These are phyloP conservation scores for Melieria omissa DNA, from an alignment of 2,888 invertebrate genomes.

Conservation along the genomic window DNA sequence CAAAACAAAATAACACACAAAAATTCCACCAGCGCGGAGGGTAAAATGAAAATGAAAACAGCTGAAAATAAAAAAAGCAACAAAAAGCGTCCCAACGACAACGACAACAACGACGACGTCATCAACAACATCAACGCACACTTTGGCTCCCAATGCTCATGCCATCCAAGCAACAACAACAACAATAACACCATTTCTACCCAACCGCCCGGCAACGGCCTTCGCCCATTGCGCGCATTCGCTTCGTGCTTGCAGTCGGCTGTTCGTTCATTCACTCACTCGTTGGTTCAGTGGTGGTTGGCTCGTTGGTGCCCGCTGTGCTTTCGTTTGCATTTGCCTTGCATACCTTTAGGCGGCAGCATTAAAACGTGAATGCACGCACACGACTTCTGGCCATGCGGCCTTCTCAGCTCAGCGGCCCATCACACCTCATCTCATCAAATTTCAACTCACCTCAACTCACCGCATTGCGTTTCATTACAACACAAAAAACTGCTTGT, in stretches of 20 bases:
- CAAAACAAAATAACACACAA: too few relatives aligned
- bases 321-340: slow-evolving; percentile 7
- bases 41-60: too few relatives aligned
- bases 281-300: too few relatives aligned
- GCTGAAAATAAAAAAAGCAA: too few relatives aligned
- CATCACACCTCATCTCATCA: too few relatives aligned
- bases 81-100: not conserved
- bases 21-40: too few relatives aligned
- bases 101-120: not conserved
- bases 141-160: not conserved
- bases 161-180: not conserved
- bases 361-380: not conserved
- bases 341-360: slow-evolving; percentile 35
- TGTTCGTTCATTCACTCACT: not conserved
- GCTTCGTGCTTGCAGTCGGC: not conserved
- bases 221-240: too few relatives aligned
- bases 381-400: not conserved
- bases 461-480: not conserved
- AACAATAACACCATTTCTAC: too few relatives aligned
- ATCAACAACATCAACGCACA: not conserved
- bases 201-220: too few relatives aligned
- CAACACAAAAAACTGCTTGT: not conserved
- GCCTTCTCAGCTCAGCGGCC: too few relatives aligned
- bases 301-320: not conserved
- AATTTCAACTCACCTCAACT: too few relatives aligned